A percentile compares a stretch with the other conserved stretches of the same genome.
phyloP scores from a whole-genome alignment of 1,140 invertebrate genomes.

The Lasioglossum albipes region DNA sequence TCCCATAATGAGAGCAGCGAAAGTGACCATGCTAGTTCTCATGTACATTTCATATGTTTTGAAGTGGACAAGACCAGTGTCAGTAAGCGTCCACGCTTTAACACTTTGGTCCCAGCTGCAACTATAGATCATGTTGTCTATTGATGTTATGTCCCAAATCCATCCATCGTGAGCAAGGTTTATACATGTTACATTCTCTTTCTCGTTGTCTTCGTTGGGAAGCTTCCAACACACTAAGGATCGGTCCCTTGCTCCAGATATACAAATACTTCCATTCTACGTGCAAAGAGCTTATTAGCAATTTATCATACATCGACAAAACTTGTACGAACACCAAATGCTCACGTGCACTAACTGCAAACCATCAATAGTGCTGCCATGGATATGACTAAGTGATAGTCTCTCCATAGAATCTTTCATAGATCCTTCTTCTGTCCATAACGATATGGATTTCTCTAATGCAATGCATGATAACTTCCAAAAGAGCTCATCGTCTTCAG shows the following conservation, averaged over 20 bases:
- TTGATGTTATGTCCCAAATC: conserved; percentile 75
- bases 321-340: conserved; percentile 15
- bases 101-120: conserved; percentile 75
- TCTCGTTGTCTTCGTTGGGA: conserved; percentile 44
- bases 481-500: conserved; percentile 68
- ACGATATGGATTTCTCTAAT: conserved; percentile 67
- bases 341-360: conserved; percentile 73
- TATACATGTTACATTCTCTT: conserved; percentile 31
- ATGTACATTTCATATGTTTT: conserved; percentile 69
- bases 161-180: conserved; percentile 73
- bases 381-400: conserved; percentile 59
- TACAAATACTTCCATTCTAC: conserved; percentile 69
- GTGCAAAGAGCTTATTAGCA: neutral
- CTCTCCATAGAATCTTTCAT: conserved; percentile 60
- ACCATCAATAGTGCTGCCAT: conserved; percentile 72
- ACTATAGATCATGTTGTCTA: conserved; percentile 72
- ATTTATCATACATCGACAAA: neutral
- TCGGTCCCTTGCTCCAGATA: conserved; percentile 75
- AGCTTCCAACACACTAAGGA: conserved; percentile 69
- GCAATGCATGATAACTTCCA: conserved; percentile 74
- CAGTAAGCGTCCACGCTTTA: conserved; percentile 70
- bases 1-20: conserved; percentile 22
- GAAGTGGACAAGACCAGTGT: conserved; percentile 55
- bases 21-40: conserved; percentile 38
- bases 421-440: conserved; percentile 65